Evolutionary conservation across 1,140 invertebrate genomes (phyloP), one percentile per base, ranked within the genome.

Genomic region (Hesperophylax magnus): DNA sequence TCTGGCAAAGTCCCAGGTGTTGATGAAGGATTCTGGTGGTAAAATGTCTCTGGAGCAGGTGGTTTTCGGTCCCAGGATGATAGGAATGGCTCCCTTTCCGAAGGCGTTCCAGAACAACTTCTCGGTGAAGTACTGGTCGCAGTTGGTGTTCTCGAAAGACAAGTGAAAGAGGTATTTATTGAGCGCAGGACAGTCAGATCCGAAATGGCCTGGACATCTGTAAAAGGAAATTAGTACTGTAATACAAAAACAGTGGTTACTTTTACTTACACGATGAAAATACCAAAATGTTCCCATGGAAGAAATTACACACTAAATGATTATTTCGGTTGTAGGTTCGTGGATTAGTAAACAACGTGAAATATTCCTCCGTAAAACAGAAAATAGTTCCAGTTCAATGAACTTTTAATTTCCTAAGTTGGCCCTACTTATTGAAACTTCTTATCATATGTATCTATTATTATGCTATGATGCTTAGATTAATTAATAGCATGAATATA

Each of bases 81-180:
- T 88, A 0, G 94, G 93, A 6, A 95, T 89, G 0, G 93, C 87
- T 54, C 87, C 86, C 84, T 92, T 92, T 3, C 84, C 65, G 77
- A 89, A 92, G 0, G 88, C 89, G 72, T 92, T 90, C 91, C 91
- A 92, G 86, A 91, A 95, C 27, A 94, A 84, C 84, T 94, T 93
- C 82, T 94, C 93, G 0, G 92, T 94, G 20, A 93, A 84, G 81
- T 93, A 94, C 75, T 93, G 91, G 27, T 87, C 86, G 81, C 93
- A 94, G 77, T 93, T 91, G 0, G 91, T 91, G 85, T 95, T 95
- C 86, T 95, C 94, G 81, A 95, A 94, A 0, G 94, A 88, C 39
- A 95, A 85, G 85, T 94, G 94, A 85, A 95, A 95, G 77, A 93
- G 91, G 86, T 94, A 95, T 0, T 86, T 78, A 9, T 87, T 79